A percentile compares a stretch with the other conserved stretches of the same genome.
Conservation (phyloP, 1,140 invertebrate species). For the Diorhabda carinulata region DNA sequence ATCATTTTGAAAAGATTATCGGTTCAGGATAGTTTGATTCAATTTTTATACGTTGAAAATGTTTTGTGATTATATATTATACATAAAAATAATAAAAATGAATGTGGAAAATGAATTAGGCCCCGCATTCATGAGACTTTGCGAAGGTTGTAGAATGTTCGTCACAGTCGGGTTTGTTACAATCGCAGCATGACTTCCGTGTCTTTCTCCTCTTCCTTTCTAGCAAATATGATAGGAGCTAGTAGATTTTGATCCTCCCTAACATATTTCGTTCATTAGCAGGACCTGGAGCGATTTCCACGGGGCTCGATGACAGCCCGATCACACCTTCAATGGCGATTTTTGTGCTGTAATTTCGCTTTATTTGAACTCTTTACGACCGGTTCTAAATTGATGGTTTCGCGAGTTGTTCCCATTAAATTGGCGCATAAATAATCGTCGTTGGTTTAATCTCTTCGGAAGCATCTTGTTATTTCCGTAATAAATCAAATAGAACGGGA, state of each 20-base stretch:
- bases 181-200: background rate
- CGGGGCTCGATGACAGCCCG: no score
- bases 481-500: background rate
- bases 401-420: background rate
- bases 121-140: background rate
- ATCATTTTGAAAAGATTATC: no score
- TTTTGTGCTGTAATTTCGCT: no score
- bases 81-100: background rate
- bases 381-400: background rate
- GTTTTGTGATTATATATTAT: background rate
- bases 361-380: no score
- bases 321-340: no score
- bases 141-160: background rate
- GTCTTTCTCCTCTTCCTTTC: background rate
- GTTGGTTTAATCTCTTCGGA: background rate
- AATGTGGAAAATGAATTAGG: background rate
- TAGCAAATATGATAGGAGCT: background rate
- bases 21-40: background rate
- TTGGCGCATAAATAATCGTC: background rate
- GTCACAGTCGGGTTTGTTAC: background rate
- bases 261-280: background rate
- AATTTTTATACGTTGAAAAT: background rate
- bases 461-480: background rate
- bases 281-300: background rate
- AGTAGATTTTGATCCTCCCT: no score